Conservation (phyloP, 2,113 vertebrate species). For the Fregata magnificens region DNA sequence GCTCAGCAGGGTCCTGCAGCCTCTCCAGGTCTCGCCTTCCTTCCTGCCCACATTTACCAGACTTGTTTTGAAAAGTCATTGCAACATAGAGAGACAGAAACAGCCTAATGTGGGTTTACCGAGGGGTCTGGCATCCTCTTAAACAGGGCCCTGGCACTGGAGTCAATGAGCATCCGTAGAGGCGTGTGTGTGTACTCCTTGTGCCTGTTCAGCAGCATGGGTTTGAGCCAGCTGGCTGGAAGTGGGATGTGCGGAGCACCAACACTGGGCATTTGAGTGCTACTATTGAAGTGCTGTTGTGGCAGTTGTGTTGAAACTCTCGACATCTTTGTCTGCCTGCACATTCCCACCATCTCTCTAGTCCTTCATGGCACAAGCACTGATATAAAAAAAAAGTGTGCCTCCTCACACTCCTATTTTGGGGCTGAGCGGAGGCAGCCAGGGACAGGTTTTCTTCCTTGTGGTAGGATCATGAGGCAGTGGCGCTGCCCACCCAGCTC, state of each 20-base stretch:
- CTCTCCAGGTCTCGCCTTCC: not conserved
- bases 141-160: not conserved
- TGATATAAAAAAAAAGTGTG: not conserved
- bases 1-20: not conserved
- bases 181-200: rapidly evolving
- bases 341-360: not conserved
- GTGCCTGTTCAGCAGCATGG: not conserved
- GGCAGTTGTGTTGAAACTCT: not conserved
- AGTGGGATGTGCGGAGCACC: not conserved
- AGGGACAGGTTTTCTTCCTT: not conserved
- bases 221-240: not conserved
- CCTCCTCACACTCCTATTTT: not conserved
- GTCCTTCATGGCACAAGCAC: not conserved
- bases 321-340: not conserved
- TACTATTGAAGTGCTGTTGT: not conserved
- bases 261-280: not conserved
- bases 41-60: not conserved
- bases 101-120: not conserved
- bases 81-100: not conserved
- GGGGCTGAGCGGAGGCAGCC: not conserved
- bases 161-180: rapidly evolving
- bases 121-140: not conserved
- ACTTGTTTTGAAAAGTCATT: not conserved
- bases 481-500: not conserved
- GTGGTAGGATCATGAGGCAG: not conserved